These are phyloP conservation scores for Theonella swinhoei DNA, from an alignment of 37 sponge, comb jelly and placozoan genomes.

Conservation along the genomic window DNA sequence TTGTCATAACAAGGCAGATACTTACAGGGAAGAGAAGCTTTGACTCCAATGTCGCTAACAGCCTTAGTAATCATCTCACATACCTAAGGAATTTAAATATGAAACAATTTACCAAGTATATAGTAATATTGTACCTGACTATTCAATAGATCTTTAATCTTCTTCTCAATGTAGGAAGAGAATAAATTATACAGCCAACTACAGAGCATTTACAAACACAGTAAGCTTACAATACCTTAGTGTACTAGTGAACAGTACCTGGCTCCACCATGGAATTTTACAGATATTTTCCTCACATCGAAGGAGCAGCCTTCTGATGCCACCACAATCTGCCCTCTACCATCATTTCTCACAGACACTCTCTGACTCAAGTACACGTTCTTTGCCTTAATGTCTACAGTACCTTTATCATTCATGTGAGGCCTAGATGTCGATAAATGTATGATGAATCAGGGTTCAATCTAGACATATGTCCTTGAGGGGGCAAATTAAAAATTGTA, in stretches of 20 bases:
- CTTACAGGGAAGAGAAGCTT: background rate
- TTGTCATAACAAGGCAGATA: too few relatives aligned
- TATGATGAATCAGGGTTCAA: too few relatives aligned
- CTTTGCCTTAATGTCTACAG: background rate
- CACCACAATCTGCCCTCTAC: background rate
- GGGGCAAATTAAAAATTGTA: too few relatives aligned
- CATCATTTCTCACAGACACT: background rate
- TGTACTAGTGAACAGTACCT: too few relatives aligned
- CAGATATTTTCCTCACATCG: background rate
- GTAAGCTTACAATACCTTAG: background rate
- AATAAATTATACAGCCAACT: background rate
- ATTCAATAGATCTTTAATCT: background rate
- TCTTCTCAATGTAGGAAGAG: background rate
- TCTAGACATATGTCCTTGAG: too few relatives aligned
- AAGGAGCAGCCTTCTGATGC: background rate
- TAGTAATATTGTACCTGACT: background rate
- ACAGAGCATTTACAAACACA: background rate
- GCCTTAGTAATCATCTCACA: background rate
- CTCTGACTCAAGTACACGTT: background rate
- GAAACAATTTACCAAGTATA: too few relatives aligned
- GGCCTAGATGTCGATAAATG: too few relatives aligned
- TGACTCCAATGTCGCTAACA: background rate
- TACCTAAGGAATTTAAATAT: background rate
- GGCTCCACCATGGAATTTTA: background rate
- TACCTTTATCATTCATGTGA: background rate